Evolutionary conservation across 2,888 invertebrate species (phyloP), one percentile per base, ranked within the genome.

Genomic region (Eristalis arbustorum): DNA sequence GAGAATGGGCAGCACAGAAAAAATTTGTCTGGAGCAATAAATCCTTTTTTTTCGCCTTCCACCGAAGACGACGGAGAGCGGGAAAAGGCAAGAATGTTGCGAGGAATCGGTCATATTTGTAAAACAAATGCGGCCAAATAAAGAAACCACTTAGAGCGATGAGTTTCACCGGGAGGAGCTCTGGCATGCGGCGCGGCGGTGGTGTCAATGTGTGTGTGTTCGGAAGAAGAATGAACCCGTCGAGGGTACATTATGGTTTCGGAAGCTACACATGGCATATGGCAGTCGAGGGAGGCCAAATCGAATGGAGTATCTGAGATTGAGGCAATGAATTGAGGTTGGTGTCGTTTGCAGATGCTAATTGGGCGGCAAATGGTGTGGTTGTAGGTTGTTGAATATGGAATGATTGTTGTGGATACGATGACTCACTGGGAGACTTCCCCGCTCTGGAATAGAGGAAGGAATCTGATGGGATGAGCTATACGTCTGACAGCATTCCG

Each of bases 41-140:
- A 88, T 88, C 87, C 87, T 72, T 76, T 87, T 69, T 73, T 66
- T 80, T 76, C 71, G 67, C 5, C 40, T 13, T n/a, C 42, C 42
- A 18, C 3, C 13, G 42, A n/a, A 42, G n/a, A 31, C 37, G 37
- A 37, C 22, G 67, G 69, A 56, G 42, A 37, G 18, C 63, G 71
- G 59, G 61, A 76, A n/a, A 82, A 81, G 62, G 69, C 82, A 87
- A 75, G 79, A 88, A 83, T 88, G 87, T 83, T 79, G 78, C 79
- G 25, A 88, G 56, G 87, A 76, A 83, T 88, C 76, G 87, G 83
- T 88, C 87, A 88, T 83, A 88, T 88, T 88, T 88, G 87, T 88
- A 88, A 88, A 88, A 88, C 87, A 88, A 88, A 88, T 88, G 79
- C 83, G 87, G 87, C 79, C 87, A 88, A 88, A 88, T 88, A 88